Conservation (phyloP, 1,140 invertebrate genomes). For the Danaus plexippus region DNA sequence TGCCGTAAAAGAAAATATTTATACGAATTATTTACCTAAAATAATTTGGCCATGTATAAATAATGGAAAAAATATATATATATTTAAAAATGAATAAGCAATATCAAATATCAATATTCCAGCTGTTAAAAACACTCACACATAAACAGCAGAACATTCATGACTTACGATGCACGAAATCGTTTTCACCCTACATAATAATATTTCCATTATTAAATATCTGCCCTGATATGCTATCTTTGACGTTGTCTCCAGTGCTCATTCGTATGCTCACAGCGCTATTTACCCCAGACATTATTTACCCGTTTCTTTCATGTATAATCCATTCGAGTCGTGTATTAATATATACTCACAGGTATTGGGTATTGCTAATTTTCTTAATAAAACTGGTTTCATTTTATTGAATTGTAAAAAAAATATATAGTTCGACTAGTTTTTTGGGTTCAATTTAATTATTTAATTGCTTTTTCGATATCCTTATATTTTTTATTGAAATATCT, state of each 20-base stretch:
- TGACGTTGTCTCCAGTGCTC: constrained; percentile 10
- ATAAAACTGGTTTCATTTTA: too few species aligned
- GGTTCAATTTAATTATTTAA: too few species aligned
- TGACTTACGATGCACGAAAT: constrained; percentile 16
- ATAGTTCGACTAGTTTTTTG: too few species aligned
- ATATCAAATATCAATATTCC: constrained; percentile 11
- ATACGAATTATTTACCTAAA: too few species aligned
- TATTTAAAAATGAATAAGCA: constrained; percentile 3
- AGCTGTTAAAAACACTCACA: constrained; percentile 16
- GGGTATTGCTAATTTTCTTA: background rate
- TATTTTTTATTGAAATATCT: too few species aligned
- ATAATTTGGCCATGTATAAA: too few species aligned
- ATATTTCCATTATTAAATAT: constrained; percentile 26
- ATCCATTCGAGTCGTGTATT: constrained; percentile 2
- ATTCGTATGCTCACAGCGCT: constrained; percentile 20
- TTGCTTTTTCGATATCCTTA: too few species aligned
- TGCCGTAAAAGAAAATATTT: too few species aligned
- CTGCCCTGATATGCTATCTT: constrained; percentile 16
- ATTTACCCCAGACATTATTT: constrained; percentile 22
- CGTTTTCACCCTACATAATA: constrained; percentile 25
- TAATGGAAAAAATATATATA: background rate
- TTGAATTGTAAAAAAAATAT: too few species aligned
- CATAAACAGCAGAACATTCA: constrained; percentile 12
- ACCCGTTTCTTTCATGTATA: constrained; percentile 7
- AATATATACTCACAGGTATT: constrained; percentile 1